Evolutionary conservation across 1,140 invertebrate genomes (phyloP).

Genomic region (Physella acuta): DNA sequence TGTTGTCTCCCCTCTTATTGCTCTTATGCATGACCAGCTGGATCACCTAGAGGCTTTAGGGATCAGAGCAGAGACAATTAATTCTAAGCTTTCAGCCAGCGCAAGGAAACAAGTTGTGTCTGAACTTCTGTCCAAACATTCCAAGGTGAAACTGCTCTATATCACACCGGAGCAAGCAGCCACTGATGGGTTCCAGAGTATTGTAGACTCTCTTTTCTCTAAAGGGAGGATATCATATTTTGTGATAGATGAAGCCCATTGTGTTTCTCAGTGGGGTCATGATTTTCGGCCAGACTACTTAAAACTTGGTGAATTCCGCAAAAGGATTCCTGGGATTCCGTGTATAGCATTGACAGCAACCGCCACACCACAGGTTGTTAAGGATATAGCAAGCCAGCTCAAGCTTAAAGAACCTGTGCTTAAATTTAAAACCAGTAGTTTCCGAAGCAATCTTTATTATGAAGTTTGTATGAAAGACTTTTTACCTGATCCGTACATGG

Average conservation of each 20-base stretch:
- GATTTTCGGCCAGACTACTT: constrained; percentile 95
- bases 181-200: constrained; percentile 72
- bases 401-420: constrained; percentile 63
- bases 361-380: constrained; percentile 66
- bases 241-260: constrained; percentile 96
- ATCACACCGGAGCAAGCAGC: constrained; percentile 89
- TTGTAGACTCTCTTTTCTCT: constrained; percentile 59
- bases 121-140: constrained; percentile 47
- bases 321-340: constrained; percentile 64
- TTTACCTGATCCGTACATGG: constrained; percentile 74
- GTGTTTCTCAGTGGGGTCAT: constrained; percentile 97
- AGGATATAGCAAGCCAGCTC: constrained; percentile 66
- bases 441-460: constrained; percentile 72
- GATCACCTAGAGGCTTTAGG: constrained; percentile 64
- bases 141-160: constrained; percentile 81
- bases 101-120: constrained; percentile 71
- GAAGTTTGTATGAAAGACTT: constrained; percentile 79
- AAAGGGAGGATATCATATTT: constrained; percentile 68
- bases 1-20: constrained; percentile 72
- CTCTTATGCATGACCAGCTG: constrained; percentile 70
- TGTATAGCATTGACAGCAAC: constrained; percentile 89
- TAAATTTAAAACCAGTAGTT: constrained; percentile 68
- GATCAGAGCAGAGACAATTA: constrained; percentile 81
- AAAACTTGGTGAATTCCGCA: constrained; percentile 76
- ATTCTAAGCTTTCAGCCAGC: constrained; percentile 78